Evolutionary conservation across 2,113 vertebrate species (phyloP).

Genomic region (Marmota monax): DNA sequence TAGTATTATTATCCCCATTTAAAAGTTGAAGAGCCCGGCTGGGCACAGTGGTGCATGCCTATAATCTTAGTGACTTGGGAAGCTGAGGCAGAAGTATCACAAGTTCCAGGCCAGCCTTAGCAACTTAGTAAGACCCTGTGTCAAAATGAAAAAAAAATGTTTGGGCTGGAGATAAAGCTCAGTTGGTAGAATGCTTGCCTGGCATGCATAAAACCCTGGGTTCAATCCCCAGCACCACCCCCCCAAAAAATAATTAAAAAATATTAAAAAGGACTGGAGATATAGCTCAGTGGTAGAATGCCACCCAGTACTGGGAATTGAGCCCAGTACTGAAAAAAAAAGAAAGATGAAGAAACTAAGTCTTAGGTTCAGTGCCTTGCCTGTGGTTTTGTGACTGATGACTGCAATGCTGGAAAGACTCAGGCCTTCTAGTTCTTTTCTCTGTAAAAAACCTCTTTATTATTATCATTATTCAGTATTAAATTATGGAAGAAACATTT

Average conservation of each 20-base stretch:
- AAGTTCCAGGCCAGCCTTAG: not conserved
- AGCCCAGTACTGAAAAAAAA: not conserved
- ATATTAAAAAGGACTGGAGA: too few species aligned
- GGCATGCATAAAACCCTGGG: too few species aligned
- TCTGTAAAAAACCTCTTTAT: not conserved
- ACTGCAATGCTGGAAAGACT: not conserved
- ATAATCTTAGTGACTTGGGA: too few species aligned
- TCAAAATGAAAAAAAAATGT: too few species aligned
- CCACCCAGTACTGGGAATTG: not conserved
- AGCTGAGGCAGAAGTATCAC: too few species aligned
- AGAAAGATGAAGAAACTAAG: too few species aligned
- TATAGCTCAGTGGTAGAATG: not conserved
- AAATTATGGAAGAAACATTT: conserved; percentile 53
- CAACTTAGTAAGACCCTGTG: not conserved
- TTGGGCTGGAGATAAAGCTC: not conserved
- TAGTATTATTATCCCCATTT: not conserved
- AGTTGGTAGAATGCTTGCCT: too few species aligned
- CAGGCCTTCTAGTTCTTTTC: conserved; percentile 21
- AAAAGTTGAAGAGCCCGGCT: not conserved
- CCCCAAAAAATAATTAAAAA: too few species aligned
- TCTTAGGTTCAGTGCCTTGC: conserved; percentile 7
- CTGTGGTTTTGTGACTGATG: conserved; percentile 22
- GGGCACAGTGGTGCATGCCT: not conserved
- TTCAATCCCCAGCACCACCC: too few species aligned
- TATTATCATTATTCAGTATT: conserved; percentile 28